Conservation (phyloP, 2,113 vertebrate genomes). For the Lagenorhynchus albirostris region DNA sequence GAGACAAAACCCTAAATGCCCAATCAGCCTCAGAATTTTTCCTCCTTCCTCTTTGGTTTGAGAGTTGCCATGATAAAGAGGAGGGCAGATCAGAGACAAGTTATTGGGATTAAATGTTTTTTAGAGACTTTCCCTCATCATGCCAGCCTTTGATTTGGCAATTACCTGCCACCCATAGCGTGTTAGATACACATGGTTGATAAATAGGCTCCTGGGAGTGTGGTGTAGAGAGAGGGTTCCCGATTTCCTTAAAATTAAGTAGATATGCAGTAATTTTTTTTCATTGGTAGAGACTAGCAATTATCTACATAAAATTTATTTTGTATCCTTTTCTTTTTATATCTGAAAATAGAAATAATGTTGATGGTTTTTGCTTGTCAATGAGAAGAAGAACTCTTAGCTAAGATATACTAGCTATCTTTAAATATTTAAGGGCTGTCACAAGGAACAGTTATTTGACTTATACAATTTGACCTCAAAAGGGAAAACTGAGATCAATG, state of each 20-base stretch:
- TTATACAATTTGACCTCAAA: neutral
- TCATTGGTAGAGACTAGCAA: neutral
- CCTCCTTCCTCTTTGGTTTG: neutral
- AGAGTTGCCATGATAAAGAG: neutral
- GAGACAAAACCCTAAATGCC: accelerated
- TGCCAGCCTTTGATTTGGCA: neutral
- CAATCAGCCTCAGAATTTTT: neutral
- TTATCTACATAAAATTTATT: neutral
- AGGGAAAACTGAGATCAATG: neutral
- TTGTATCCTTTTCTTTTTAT: neutral
- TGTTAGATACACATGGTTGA: neutral
- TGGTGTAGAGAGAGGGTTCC: neutral
- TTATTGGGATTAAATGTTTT: neutral
- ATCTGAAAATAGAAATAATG: neutral
- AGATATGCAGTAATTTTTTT: neutral
- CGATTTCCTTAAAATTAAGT: neutral
- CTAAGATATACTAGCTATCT: neutral
- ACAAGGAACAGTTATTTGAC: neutral
- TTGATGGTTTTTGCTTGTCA: neutral
- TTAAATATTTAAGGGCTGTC: neutral
- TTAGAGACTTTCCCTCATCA: neutral
- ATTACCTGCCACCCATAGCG: neutral
- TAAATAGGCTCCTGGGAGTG: neutral
- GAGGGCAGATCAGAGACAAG: neutral
- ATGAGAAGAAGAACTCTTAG: neutral